phyloP scores from a whole-genome alignment of 2,797 vertebrate species.

The Microcaecilia unicolor region DNA sequence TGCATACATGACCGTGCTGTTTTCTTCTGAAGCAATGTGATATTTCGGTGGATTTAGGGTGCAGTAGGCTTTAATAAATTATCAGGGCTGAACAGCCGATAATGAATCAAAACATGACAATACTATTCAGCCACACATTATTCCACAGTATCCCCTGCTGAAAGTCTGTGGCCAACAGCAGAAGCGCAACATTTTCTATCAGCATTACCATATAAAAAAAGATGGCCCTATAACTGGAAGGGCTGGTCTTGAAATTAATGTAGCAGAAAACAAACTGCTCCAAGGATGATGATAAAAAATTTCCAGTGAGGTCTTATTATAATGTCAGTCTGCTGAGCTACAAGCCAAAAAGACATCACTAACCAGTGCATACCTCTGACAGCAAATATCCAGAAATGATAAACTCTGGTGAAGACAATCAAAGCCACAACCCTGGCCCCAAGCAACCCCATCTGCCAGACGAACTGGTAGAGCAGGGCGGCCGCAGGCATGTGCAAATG shows the following conservation, averaged over 20 bases:
- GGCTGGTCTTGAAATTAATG: constrained; percentile 68
- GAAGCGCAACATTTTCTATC: constrained; percentile 66
- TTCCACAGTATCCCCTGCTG: constrained; percentile 63
- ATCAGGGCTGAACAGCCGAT: constrained; percentile 62
- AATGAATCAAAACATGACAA: constrained; percentile 66
- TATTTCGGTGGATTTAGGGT: constrained; percentile 78
- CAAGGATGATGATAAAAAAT: constrained; percentile 69
- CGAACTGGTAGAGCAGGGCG: constrained; percentile 74
- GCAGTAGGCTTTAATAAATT: constrained; percentile 76
- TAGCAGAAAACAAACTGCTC: constrained; percentile 78
- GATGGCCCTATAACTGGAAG: constrained; percentile 68
- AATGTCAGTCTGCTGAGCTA: constrained; percentile 79
- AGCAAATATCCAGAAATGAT: constrained; percentile 72
- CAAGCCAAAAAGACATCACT: constrained; percentile 82
- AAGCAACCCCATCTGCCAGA: constrained; percentile 82
- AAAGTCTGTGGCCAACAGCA: constrained; percentile 71
- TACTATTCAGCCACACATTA: constrained; percentile 52
- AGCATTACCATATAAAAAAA: constrained; percentile 81
- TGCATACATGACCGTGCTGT: constrained; percentile 37
- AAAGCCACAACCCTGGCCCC: constrained; percentile 68
- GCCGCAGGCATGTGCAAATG: constrained; percentile 54
- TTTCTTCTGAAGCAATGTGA: constrained; percentile 46
- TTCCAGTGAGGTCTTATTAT: constrained; percentile 67
- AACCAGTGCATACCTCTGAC: constrained; percentile 83
- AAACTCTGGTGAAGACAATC: constrained; percentile 67